Conservation (phyloP, 2,113 vertebrate genomes). For the Macrotis lagotis region DNA sequence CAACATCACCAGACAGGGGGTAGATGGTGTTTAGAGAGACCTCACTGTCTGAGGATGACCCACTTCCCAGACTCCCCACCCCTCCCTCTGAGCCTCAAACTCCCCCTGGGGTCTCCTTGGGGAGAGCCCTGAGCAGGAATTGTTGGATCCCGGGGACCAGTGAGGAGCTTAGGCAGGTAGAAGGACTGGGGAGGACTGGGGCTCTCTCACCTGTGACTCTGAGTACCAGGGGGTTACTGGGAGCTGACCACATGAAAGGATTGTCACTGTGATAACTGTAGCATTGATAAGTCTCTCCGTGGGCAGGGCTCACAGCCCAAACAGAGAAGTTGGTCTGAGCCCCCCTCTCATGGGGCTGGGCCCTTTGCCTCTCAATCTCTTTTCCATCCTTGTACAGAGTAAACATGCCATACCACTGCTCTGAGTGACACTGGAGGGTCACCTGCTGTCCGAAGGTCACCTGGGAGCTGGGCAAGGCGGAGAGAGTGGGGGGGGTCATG, state of each 20-base stretch:
- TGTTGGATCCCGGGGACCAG: too few species aligned
- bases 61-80: too few species aligned
- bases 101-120: too few species aligned
- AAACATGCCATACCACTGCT: not conserved
- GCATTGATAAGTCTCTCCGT: not conserved
- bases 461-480: not conserved
- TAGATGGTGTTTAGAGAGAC: too few species aligned
- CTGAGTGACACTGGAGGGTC: not conserved
- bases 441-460: not conserved
- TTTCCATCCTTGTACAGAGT: too few species aligned
- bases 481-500: not conserved
- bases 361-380: rapidly evolving
- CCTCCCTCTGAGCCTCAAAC: too few species aligned
- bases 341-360: rapidly evolving
- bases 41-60: too few species aligned
- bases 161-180: too few species aligned
- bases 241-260: not conserved
- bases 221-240: too few species aligned
- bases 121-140: too few species aligned
- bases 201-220: constrained; percentile 27
- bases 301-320: not conserved
- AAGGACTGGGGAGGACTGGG: too few species aligned
- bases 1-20: too few species aligned
- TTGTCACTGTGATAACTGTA: rapidly evolving
- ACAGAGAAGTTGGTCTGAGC: not conserved